A percentile compares a stretch with the other conserved stretches of the same genome.
These are phyloP conservation scores for Trachymyrmex cornetzi DNA, from an alignment of 1,140 invertebrate genomes.

Conservation along the genomic window DNA sequence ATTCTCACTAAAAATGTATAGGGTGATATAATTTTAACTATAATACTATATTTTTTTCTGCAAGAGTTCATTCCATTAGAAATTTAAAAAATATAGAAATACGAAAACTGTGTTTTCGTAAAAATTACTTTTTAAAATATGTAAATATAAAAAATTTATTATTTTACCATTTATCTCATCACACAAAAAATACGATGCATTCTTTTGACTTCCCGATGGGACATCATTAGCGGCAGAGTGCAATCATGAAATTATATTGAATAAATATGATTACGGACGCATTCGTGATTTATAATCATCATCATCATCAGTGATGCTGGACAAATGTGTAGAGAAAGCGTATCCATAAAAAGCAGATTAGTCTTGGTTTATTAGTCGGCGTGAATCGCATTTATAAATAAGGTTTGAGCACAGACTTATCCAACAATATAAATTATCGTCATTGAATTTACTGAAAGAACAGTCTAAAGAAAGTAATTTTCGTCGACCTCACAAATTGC, in stretches of 20 bases:
- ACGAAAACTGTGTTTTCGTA: neutral
- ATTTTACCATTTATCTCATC: neutral
- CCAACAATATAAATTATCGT: conserved; percentile 15
- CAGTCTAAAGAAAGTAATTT: conserved; percentile 36
- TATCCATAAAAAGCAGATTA: conserved; percentile 52
- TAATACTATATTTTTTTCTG: neutral
- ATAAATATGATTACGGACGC: conserved; percentile 16
- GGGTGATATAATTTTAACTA: neutral
- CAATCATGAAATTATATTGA: conserved; percentile 42
- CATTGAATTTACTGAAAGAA: conserved; percentile 16
- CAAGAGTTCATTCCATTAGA: neutral
- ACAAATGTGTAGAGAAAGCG: conserved; percentile 49
- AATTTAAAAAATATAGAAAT: conserved; percentile 1
- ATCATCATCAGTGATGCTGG: conserved; percentile 13
- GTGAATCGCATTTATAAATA: conserved; percentile 51
- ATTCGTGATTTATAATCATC: conserved; percentile 35
- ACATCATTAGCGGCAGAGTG: conserved; percentile 12
- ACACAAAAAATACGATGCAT: neutral
- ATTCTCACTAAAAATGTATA: neutral
- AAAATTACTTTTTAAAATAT: neutral
- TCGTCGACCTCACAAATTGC: conserved; percentile 21
- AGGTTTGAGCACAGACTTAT: neutral
- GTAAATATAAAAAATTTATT: neutral
- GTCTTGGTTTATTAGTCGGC: conserved; percentile 55
- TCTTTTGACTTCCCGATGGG: conserved; percentile 10